Base-by-base conservation (phyloP, 2,113 vertebrate species). In the Poeciliopsis turrubarensis region DNA sequence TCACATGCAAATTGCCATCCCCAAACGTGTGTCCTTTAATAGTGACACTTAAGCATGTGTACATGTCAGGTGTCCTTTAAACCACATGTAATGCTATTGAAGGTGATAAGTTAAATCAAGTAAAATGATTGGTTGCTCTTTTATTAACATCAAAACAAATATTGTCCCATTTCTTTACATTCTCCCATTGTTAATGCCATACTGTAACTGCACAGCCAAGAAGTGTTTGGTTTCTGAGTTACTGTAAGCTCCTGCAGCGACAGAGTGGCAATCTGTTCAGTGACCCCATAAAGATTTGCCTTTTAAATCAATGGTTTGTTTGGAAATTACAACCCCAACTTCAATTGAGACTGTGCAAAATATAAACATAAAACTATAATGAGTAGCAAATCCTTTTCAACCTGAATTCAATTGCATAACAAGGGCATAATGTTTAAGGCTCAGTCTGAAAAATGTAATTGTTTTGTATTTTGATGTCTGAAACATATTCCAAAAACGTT, bases 1-100 rank as follows among this genome's bases (percentile, higher is more conserved):
- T 92, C 89, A 79, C 75, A 92, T 92, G 90, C 90, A 92, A 91
- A 93, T 89, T 92, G 73, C 81, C 77, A 84, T 71, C 71, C 71
- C 78, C 73, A 76, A 78, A 87, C 72, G 77, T 84, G 71, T 27
- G 47, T 81, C 68, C 47, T 77, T 84, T 84, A 27, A 84, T 81
- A 57, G 77, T 25, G 26, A 75, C 2, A 62, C 62, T 74, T 68
- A 60, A 71, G 37, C 61, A 70, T 65, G 66, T 22, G 7, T 68
- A 19, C 37, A 34, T 37, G 64, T 30, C 2, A 54, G 11, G 0
- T 70, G 74, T 27, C 70, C 72, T 73, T n/a, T 70, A 65, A 77
- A 65, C n/a, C 22, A 12, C n/a, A 60, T 65, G 32, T 31, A 60
- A 51, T 41, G 54, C 44, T 13, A 1, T 1, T 22, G 27, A 1